These are phyloP conservation scores for Mormoops blainvillei DNA, from an alignment of 2,113 vertebrate genomes.

Conservation along the genomic window DNA sequence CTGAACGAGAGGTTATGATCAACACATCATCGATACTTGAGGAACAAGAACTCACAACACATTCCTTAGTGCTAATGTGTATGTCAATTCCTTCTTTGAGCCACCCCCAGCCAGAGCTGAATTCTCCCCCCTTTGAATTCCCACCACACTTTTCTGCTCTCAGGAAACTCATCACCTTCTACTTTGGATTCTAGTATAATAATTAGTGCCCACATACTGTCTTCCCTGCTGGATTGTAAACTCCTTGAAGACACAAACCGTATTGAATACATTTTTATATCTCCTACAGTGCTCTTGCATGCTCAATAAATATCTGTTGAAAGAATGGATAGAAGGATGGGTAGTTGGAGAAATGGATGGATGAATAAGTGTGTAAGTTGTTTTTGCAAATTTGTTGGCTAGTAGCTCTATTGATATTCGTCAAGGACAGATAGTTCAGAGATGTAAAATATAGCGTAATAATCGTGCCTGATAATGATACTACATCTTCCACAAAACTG, in stretches of 20 bases:
- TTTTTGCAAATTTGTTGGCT: slow-evolving; percentile 46
- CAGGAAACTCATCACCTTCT: background rate
- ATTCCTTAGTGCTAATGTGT: background rate
- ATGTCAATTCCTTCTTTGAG: background rate
- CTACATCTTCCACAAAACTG: slow-evolving; percentile 29
- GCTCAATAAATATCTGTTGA: slow-evolving; percentile 55
- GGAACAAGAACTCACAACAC: background rate
- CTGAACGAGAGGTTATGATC: background rate
- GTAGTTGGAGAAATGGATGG: slow-evolving; percentile 26
- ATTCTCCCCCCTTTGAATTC: background rate
- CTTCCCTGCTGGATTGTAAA: background rate
- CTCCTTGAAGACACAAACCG: slow-evolving; percentile 28
- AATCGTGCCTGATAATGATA: slow-evolving; percentile 8
- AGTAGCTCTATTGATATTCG: background rate
- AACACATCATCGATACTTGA: background rate
- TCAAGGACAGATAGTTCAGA: slow-evolving; percentile 43
- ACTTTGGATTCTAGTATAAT: background rate
- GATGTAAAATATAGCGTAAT: slow-evolving; percentile 28
- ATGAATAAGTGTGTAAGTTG: background rate
- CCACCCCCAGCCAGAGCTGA: background rate
- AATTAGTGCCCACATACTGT: background rate
- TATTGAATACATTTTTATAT: slow-evolving; percentile 22
- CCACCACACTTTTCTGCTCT: background rate
- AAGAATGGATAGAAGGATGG: slow-evolving; percentile 17
- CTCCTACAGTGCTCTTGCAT: background rate